Base-by-base conservation (phyloP, 1,140 invertebrate species). In the Cecropterus lyciades region DNA sequence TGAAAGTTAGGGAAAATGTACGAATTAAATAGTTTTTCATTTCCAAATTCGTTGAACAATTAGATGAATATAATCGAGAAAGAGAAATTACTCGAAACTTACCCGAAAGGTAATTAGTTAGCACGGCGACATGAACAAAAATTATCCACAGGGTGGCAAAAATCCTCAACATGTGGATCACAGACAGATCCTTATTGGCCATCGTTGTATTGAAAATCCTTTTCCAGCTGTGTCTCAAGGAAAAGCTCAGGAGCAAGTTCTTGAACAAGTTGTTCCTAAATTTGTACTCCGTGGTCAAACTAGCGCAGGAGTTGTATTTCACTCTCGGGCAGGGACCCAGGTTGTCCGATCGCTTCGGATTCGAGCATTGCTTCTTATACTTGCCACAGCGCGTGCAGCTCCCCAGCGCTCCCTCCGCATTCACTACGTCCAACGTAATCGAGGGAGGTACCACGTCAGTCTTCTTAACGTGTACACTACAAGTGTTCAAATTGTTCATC, bases 381-480 rank as follows among this genome's bases (percentile, higher is more conserved):
- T 89, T 90, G 0, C 89, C 89, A 13, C 89, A 91, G 40, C 89
- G 72, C 30, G 75, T 73, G 66, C 89, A 91, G 51, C 82, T 91
- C 13, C 75, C 70, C 13, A 64, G 49, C 14, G 59, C 71, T 63
- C 77, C 75, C 67, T 88, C 82, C 72, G 63, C 37, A 37, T 77
- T 65, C 43, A 77, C 73, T 82, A 89, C 85, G 75, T 86, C 86
- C 45, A 88, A 75, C 78, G 81, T 85, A 82, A 87, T 76, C 56
- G 73, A 70, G 40, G 87, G 78, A 82, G 79, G 75, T 55, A 67
- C 57, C 20, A 57, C 52, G 27, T 67, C 27, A 16, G 66, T 27
- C 52, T 78, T 75, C 56, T 75, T 66, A 62, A 73, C 45, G 13
- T 76, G 74, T 14, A 75, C 48, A 40, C 24, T 57, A 10, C 53